These are phyloP conservation scores for Pseudonaja textilis DNA, from an alignment of 2,113 vertebrate species.

Conservation along the genomic window DNA sequence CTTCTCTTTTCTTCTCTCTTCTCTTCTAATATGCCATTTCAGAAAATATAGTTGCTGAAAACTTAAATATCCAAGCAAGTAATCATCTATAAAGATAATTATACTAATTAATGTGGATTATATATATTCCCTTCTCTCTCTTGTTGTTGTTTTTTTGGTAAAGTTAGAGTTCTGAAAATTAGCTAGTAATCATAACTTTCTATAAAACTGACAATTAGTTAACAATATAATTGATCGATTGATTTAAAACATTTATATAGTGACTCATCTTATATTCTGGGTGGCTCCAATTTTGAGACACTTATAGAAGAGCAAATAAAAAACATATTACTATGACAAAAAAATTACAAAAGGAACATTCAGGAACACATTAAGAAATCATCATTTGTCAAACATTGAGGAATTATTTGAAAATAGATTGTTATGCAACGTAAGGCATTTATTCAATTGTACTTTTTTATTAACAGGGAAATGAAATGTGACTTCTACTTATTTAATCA, in stretches of 20 bases:
- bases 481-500: background rate
- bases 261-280: background rate
- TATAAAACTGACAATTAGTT: background rate
- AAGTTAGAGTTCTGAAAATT: background rate
- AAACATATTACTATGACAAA: background rate
- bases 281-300: background rate
- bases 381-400: background rate
- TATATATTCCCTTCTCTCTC: background rate
- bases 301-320: background rate
- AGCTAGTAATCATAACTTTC: too few species aligned
- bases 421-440: background rate
- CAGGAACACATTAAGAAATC: accelerated
- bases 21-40: background rate
- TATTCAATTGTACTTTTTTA: background rate
- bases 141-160: background rate
- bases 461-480: background rate
- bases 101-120: background rate
- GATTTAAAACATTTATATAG: background rate
- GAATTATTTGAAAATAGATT: background rate
- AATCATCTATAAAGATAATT: background rate
- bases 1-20: too few species aligned
- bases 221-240: background rate
- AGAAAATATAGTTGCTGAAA: background rate
- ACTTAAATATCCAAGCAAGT: background rate
- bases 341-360: background rate